Evolutionary conservation across 2,797 vertebrate species (phyloP).

Genomic region (Emydoidea blandingii): DNA sequence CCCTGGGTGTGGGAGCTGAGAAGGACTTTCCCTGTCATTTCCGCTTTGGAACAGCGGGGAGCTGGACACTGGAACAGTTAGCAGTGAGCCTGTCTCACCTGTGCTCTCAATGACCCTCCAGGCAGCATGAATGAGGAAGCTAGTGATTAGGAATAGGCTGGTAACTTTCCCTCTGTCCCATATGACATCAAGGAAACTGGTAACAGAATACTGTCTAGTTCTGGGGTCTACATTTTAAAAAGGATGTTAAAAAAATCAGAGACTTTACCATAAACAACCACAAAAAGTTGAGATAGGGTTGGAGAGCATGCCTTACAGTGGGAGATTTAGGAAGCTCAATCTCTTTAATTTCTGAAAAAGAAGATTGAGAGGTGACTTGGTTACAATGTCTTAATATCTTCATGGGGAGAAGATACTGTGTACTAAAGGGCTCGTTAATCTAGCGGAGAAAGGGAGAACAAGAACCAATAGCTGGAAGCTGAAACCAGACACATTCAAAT

Average conservation of each 20-base stretch:
- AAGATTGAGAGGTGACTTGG: accelerated
- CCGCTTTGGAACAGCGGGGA: no score
- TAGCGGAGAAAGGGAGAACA: not conserved
- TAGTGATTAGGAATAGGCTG: not conserved
- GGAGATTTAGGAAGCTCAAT: not conserved
- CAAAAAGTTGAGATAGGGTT: not conserved
- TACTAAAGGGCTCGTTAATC: accelerated
- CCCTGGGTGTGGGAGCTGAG: no score
- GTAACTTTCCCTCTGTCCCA: not conserved
- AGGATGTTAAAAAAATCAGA: slow-evolving; percentile 37
- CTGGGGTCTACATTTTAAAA: accelerated
- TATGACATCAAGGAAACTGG: not conserved
- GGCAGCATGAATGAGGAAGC: not conserved
- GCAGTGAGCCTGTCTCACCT: no score
- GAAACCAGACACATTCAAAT: accelerated
- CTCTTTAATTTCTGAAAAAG: not conserved
- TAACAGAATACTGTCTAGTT: not conserved
- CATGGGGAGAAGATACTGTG: not conserved
- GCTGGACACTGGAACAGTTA: no score
- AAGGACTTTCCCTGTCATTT: no score
- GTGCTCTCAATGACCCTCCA: not conserved
- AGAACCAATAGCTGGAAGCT: not conserved
- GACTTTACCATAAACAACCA: not conserved
- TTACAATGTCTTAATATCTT: not conserved
- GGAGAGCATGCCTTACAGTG: not conserved